These are phyloP conservation scores for Hipparchia semele DNA, from an alignment of 2,888 invertebrate genomes.

Conservation along the genomic window DNA sequence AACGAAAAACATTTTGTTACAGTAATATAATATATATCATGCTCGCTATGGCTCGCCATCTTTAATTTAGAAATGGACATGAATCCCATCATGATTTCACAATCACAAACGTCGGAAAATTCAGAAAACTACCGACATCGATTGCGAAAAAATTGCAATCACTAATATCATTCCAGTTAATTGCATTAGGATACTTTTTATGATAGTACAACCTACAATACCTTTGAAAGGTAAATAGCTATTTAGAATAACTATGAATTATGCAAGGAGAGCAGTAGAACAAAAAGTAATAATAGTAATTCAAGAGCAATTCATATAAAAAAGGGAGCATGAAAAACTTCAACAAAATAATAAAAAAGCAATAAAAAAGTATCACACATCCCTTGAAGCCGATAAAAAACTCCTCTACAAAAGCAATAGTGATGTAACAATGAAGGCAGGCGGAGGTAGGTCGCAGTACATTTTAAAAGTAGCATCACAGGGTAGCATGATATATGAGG, in stretches of 20 bases:
- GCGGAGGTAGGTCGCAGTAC: slow-evolving; percentile 27
- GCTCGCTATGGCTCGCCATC: no score
- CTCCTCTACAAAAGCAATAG: slow-evolving; percentile 33
- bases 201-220: no score
- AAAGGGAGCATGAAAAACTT: slow-evolving; percentile 8
- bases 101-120: no score
- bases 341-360: slow-evolving; percentile 15
- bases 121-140: no score
- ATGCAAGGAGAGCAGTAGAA: neutral
- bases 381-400: slow-evolving; percentile 26
- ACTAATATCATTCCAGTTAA: no score
- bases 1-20: no score
- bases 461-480: slow-evolving; percentile 36
- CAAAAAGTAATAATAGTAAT: slow-evolving; percentile 4
- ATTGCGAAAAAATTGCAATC: no score
- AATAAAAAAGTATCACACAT: slow-evolving; percentile 14
- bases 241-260: neutral
- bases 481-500: slow-evolving; percentile 39
- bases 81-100: no score
- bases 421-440: slow-evolving; percentile 34
- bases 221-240: neutral
- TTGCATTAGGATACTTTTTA: no score
- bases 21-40: no score
- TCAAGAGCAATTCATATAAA: neutral
- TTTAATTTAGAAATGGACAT: no score